Conservation (phyloP, 2,797 vertebrate genomes). For the Ficedula albicollis region DNA sequence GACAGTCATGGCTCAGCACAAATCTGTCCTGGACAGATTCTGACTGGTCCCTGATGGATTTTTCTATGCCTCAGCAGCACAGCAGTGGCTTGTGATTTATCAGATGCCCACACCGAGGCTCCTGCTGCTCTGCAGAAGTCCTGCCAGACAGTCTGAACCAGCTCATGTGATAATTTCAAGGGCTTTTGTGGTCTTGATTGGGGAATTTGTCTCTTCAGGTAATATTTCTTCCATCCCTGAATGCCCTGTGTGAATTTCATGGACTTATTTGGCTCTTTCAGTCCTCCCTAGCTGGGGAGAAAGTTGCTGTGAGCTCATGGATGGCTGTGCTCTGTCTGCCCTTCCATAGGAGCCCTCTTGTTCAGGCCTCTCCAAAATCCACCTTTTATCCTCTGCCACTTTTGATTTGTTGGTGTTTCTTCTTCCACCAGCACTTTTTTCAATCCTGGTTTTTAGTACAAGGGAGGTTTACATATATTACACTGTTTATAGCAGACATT, state of each 20-base stretch:
- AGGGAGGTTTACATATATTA: background rate
- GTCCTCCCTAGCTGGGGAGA: background rate
- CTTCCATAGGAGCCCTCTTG: background rate
- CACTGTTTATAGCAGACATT: background rate
- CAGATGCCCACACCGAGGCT: background rate
- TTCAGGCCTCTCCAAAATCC: conserved; percentile 16
- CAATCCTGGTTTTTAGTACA: background rate
- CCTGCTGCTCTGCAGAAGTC: background rate
- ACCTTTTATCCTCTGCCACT: conserved; percentile 39
- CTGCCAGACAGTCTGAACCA: background rate
- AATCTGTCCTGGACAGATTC: background rate
- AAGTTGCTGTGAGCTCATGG: background rate
- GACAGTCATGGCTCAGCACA: background rate
- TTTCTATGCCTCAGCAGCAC: background rate
- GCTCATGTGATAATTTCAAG: background rate
- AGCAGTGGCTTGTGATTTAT: background rate
- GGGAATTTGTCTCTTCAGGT: background rate
- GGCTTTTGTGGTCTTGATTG: background rate
- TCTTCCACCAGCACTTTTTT: background rate
- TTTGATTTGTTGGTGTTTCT: conserved; percentile 46
- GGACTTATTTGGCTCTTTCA: conserved; percentile 21
- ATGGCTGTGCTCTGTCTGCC: background rate
- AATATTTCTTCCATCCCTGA: background rate
- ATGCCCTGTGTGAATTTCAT: background rate
- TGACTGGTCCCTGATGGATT: background rate